Conservation (phyloP, 2,797 vertebrate genomes). For the Threskiornis aethiopicus region DNA sequence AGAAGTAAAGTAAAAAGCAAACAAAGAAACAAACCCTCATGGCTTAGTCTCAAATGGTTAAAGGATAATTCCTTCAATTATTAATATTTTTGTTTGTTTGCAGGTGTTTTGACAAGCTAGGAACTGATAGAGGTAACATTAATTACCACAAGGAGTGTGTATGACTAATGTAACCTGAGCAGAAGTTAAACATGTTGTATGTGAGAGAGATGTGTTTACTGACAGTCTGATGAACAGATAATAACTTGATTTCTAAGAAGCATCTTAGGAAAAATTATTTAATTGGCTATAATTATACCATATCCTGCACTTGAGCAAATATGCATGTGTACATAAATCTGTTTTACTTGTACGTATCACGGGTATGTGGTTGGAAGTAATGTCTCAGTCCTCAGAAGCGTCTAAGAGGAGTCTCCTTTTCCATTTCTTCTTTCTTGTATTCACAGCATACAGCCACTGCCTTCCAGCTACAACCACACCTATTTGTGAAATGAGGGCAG, state of each 20-base stretch:
- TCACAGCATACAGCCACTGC: not conserved
- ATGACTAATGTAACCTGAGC: not conserved
- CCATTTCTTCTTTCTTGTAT: not conserved
- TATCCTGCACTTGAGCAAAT: not conserved
- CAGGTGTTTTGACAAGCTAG: not conserved
- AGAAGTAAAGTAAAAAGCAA: not conserved
- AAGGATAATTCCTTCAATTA: not conserved
- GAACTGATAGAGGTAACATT: not conserved
- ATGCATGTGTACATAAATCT: not conserved
- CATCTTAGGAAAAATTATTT: constrained; percentile 7
- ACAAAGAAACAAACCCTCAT: not conserved
- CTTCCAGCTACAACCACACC: not conserved
- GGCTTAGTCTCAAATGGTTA: not conserved
- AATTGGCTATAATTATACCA: constrained; percentile 4
- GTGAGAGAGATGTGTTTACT: constrained; percentile 2
- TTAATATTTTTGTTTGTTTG: not conserved
- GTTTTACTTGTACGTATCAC: not conserved
- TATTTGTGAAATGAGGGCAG: not conserved
- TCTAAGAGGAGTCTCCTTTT: not conserved
- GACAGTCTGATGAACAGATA: constrained; percentile 33
- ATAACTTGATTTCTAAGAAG: constrained; percentile 30
- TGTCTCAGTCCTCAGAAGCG: not conserved
- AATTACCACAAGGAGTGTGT: not conserved
- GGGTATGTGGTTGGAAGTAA: not conserved
- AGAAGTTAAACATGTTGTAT: constrained; percentile 16